Evolutionary conservation across 2,113 vertebrate species (phyloP), one percentile per base, ranked within the genome.

Genomic region (Holacanthus passer): DNA sequence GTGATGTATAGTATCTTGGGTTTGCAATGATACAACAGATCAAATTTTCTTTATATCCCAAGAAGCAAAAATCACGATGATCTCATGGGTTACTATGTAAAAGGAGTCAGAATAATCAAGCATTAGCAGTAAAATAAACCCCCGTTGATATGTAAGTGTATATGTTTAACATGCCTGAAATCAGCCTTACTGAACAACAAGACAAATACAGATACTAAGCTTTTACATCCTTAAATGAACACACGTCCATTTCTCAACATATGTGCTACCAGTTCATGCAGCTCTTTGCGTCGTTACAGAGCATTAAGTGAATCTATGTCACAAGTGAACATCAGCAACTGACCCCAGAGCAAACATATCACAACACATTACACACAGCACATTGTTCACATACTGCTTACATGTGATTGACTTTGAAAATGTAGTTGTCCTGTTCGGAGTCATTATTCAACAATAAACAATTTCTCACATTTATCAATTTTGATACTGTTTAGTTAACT

Each of bases 311-410:
- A 67, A 77, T 78, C 52, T 53, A 39, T 14, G 20, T 77, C 62
- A 80, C 58, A 76, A 56, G 16, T 78, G 71, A 39, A 58, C 70
- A 74, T 70, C 31, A 66, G 45, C 69, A 32, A 5, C 58, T 77
- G 58, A 77, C 4, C 71, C 71, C 45, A 37, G n/a, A 64, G 66
- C 31, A 64, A 77, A 64, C 0, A 66, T 24, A 79, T 85, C 63
- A 73, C 39, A 62, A 62, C 47, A 1, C 37, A 80, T 83, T 35
- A 77, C 10, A 45, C 2, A 43, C n/a, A 16, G 2, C 2, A 7
- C 1, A 37, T 20, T 19, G 3, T 65, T 24, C 41, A 79, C 6
- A 35, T 35, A 56, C 39, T 56, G 16, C 41, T 19, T 53, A 6
- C n/a, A 50, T 55, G 19, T 43, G 37, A 74, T 65, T 67, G 48